Evolutionary conservation across 2,113 vertebrate species (phyloP).

Genomic region (Philantomba maxwellii): DNA sequence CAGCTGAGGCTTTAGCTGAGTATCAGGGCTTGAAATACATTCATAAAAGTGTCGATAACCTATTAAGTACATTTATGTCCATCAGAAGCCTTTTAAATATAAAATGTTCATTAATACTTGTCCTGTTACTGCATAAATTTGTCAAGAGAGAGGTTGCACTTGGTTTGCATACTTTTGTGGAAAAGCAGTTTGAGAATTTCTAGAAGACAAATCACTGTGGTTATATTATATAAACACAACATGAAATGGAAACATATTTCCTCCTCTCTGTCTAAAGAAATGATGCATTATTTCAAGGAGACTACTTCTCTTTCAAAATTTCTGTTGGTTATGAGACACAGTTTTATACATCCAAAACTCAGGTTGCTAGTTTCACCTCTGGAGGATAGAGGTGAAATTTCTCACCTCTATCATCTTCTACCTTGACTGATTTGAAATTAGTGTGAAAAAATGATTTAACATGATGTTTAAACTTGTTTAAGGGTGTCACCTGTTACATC

Average conservation of each 20-base stretch:
- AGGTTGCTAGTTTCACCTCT: not conserved
- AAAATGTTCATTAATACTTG: not conserved
- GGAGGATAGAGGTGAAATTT: not conserved
- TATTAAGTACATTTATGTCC: not conserved
- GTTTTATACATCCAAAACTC: not conserved
- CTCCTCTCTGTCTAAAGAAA: not conserved
- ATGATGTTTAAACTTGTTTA: not conserved
- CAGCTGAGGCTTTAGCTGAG: not conserved
- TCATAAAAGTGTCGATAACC: not conserved
- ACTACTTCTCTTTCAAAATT: not conserved
- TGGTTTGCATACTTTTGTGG: not conserved
- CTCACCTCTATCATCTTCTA: not conserved
- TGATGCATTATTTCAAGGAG: not conserved
- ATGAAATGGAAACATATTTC: not conserved
- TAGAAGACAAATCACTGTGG: not conserved
- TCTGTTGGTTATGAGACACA: not conserved
- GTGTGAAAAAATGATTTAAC: not conserved
- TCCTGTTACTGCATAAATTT: constrained; percentile 7
- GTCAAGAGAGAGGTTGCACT: not conserved
- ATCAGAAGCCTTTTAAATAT: not conserved
- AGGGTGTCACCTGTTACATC: not conserved
- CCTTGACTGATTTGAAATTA: not conserved
- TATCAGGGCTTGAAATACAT: not conserved
- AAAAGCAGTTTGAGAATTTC: constrained; percentile 1
- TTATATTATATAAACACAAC: not conserved